Base-by-base conservation (phyloP, 1,140 invertebrate species). In the Phenacoccus solenopsis region DNA sequence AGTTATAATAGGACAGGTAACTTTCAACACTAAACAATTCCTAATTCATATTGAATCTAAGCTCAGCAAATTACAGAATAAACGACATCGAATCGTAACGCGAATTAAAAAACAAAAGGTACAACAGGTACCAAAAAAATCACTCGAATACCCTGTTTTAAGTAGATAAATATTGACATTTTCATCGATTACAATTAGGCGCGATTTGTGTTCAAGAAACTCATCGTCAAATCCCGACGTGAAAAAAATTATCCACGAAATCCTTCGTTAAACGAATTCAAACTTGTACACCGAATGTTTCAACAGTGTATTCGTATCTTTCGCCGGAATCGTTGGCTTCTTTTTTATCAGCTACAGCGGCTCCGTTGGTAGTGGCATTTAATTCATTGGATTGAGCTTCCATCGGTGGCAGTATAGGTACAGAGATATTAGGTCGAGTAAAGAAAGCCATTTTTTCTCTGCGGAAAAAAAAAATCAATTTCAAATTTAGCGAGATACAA, bases 361-460 rank as follows among this genome's bases (percentile, higher is more conserved):
- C 28, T 22, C 69, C 27, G 16, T 71, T 32, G 21, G 69, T 57
- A 38, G 57, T 57, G 71, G 35, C 72, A 56, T 71, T 57, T 72
- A 67, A 72, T 27, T 28, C 27, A 3, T 9, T 2, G 61, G 78
- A 24, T 27, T 61, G 25, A 20, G 30, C 49, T 61, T 61, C 21
- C 20, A 25, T 28, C 38, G 67, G 69, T 64, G 69, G 72, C 68
- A 91, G 79, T 35, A 90, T 84, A 70, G 91, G 90, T 73, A 93
- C 86, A 72, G 84, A 87, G 22, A 88, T 76, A 75, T 90, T 90
- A 5, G 87, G 84, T 71, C 88, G 83, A 1, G 92, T 94, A 78
- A 96, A 95, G 80, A 96, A 96, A 13, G 93, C 90, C 87, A 96
- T 96, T 80, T 95, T 96, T 80, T 95, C 93, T 82, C 93, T 95